Conservation (phyloP, 2,113 vertebrate genomes). For the Sialia sialis region DNA sequence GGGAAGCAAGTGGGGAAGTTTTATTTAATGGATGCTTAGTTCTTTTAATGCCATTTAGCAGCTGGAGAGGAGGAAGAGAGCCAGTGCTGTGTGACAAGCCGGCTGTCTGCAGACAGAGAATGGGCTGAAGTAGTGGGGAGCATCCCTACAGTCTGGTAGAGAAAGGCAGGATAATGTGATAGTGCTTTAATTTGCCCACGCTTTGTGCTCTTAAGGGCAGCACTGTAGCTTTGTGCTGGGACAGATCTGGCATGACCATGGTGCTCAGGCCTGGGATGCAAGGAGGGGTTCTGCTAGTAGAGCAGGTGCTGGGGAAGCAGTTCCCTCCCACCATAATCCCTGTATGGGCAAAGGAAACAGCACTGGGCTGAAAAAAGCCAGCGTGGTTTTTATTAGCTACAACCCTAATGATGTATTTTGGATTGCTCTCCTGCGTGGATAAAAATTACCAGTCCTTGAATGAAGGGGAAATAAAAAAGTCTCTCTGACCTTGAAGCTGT, state of each 20-base stretch:
- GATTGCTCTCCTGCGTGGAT: constrained; percentile 41
- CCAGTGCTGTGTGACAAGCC: background rate
- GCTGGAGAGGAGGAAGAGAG: constrained; percentile 54
- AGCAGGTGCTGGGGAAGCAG: background rate
- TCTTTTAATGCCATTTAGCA: constrained; percentile 65
- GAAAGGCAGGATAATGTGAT: background rate
- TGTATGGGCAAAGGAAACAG: background rate
- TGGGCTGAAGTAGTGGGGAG: background rate
- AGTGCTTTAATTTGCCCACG: background rate
- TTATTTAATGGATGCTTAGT: constrained; percentile 63
- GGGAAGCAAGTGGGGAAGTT: constrained; percentile 59
- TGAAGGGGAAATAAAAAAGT: background rate
- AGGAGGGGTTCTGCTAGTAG: background rate
- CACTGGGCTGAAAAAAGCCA: background rate
- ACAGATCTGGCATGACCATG: background rate
- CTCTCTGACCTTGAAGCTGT: constrained; percentile 51
- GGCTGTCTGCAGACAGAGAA: background rate
- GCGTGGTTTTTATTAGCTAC: constrained; percentile 17
- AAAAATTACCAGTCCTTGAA: constrained; percentile 61
- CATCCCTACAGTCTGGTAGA: background rate
- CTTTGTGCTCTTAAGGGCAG: constrained; percentile 5
- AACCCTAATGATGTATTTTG: constrained; percentile 49
- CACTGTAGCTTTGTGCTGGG: background rate
- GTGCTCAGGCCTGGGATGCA: background rate
- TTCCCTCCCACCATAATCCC: background rate